Base-by-base conservation (phyloP, 92 coral and sea anemone genomes). In the Epizoanthus fatuus region DNA sequence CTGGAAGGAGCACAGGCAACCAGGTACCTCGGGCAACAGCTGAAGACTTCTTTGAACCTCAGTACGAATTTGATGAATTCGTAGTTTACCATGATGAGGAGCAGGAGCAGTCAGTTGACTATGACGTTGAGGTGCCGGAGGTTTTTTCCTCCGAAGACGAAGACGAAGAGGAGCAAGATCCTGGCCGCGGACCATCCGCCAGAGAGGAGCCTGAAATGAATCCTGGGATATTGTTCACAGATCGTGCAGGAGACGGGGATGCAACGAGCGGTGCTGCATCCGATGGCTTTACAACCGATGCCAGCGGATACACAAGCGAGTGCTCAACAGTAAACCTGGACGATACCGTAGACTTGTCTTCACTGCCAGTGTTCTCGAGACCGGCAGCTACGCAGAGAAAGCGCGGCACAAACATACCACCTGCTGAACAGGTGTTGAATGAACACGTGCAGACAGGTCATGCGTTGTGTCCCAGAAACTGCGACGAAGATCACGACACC, bases 21-120 rank as follows among this genome's bases (percentile, higher is more conserved):
- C 44, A 56, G 7, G 49, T 19, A 37, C 15, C 67, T 56, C 40
- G 7, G 32, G 20, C 67, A 12, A 20, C 7, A 0, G 82, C 82
- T 20, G 82, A 77, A 59, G 70, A 60, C 22, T 15, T 59, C 49
- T 19, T 60, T 54, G 82, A 77, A 56, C 82, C 82, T 4, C 82
- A 60, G 58, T 77, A 77, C 25, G 82, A 77, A 17, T 77, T 60
- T 58, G 82, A 77, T 69, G 82, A 77, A 56, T 77, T 77, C 63
- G 69, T 77, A 38, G 82, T 77, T 40, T 77, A 77, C 59, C 69
- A 60, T 40, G 82, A 77, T 4, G 82, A 77, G 58, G 82, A 54
- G 7, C 0, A 37, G 37, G 72, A 66, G 49, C 69, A 77, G 57
- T 12, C 53, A 49, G 82, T 59, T 17, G 82, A 59, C 19, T 77